Conservation (phyloP, 2,888 invertebrate genomes). For the Orchestes rusci region DNA sequence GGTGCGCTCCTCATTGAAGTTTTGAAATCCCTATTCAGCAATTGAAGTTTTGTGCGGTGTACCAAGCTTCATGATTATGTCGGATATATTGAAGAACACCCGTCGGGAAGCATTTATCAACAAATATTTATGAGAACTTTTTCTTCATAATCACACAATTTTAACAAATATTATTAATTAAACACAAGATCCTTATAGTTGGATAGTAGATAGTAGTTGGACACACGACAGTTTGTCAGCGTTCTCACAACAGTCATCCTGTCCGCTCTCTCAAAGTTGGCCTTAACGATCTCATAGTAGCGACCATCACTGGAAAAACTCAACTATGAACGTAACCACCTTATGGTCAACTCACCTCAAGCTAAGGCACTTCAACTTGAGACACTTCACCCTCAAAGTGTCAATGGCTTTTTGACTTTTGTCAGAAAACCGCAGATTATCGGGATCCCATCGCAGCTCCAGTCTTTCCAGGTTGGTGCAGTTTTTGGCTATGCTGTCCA, state of each 20-base stretch:
- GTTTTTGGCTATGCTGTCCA: constrained; percentile 94
- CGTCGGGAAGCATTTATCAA: too few species aligned
- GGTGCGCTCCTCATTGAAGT: too few species aligned
- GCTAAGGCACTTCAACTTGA: constrained; percentile 86
- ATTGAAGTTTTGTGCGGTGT: too few species aligned
- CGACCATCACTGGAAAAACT: constrained; percentile 76
- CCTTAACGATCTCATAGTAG: constrained; percentile 98
- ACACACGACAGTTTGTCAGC: constrained; percentile 91
- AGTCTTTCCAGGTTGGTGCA: constrained; percentile 83
- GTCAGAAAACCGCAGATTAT: constrained; percentile 95
- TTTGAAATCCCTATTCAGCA: too few species aligned
- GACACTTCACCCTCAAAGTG: constrained; percentile 88
- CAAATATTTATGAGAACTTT: too few species aligned
- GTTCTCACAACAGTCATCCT: constrained; percentile 93
- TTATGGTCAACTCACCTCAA: constrained; percentile 60
- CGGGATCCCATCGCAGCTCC: constrained; percentile 97
- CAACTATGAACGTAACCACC: not conserved
- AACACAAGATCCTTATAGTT: constrained; percentile 95
- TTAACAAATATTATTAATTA: too few species aligned
- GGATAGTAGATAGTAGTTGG: constrained; percentile 84
- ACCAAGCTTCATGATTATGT: too few species aligned
- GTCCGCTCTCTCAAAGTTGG: constrained; percentile 98
- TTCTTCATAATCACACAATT: too few species aligned
- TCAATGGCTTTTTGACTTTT: constrained; percentile 99
- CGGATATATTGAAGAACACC: too few species aligned